Base-by-base conservation (phyloP, 2,113 vertebrate genomes). In the Malurus cyaneus region DNA sequence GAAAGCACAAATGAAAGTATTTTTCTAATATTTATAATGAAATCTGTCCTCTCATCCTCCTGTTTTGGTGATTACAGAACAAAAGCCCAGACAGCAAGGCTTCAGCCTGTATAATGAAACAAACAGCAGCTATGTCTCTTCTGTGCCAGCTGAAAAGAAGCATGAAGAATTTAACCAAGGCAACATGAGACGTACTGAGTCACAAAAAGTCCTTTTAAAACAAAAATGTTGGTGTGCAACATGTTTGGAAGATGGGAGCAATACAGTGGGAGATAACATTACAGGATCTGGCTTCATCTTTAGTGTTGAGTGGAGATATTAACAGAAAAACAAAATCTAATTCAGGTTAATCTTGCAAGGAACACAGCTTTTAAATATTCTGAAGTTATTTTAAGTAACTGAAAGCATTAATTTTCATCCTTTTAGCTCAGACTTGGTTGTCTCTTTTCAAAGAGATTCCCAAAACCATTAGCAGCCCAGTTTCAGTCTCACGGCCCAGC, bases 11-110 rank as follows among this genome's bases (percentile, higher is more conserved):
- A 90, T 95, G 86, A 62, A 90, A 93, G 86, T 90, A 79, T 93
- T 94, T 93, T 86, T 57, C 66, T 91, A 81, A 80, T 92, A 92
- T 91, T 93, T 88, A 78, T 94, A 95, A 96, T 78, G 69, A 88
- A 96, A 94, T 91, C 86, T 93, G 76, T 86, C 77, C 59, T 74
- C 69, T 86, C 28, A 13, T 89, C 84, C 83, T 94, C 8, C 13
- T 74, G 53, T 60, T 46, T 62, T 52, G 59, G 53, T 92, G 77
- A 91, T 96, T 91, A 84, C 41, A 71, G 64, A 92, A 95, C 92
- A 95, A 96, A 96, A 93, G 82, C 34, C 60, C 86, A 95, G 88
- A 88, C 86, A 91, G 56, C 69, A 44, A 50, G 86, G 73, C 83
- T 95, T 94, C 77, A 92, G 76, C 65, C 54, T 79, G 80, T 57